Evolutionary conservation across 2,797 vertebrate genomes (phyloP), one percentile per base, ranked within the genome.

Genomic region (Xiphorhynchus erythropygius): DNA sequence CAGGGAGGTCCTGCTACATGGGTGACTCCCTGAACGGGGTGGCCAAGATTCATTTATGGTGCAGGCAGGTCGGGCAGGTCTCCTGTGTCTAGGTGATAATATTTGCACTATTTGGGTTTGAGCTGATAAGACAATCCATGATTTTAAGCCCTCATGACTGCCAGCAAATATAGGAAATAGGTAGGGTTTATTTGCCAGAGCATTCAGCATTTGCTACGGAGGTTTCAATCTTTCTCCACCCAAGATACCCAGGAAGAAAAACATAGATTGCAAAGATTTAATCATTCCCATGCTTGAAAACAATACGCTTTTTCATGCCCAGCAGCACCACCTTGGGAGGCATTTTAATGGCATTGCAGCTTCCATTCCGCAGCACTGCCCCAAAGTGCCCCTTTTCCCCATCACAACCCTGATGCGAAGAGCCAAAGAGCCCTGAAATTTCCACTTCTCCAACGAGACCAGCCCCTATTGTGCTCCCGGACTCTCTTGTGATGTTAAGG

Each of bases 191-290:
- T 55, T 75, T 82, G 42, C 59, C 93, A 19, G 73, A 25, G 50
- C 49, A 17, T 68, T 75, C 73, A 47, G 50, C 59, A 5, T 79
- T 91, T 68, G 17, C 63, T 49, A 5, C 28, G 10, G 52, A 73
- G 56, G 17, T 80, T 91, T 91, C 57, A 5, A 30, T 69, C 78
- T 28, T 83, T 80, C 86, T 76, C 81, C 92, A 79, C 74, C 55
- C 80, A 35, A 88, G 73, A 71, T 67, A 76, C 14, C 16, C 55
- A 52, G 85, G 55, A 94, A 88, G 42, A 73, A 84, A 89, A 93
- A 33, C 30, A 37, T 1, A 14, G 79, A 63, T 13, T 76, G 63
- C 0, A 0, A 39, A 90, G 73, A 89, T 93, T 59, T 73, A 86
- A 94, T 90, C 65, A 33, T 42, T 90, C 70, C 74, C 59, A 4